Base-by-base conservation (phyloP, 2,888 invertebrate species). In the Caenorhabditis sp. region DNA sequence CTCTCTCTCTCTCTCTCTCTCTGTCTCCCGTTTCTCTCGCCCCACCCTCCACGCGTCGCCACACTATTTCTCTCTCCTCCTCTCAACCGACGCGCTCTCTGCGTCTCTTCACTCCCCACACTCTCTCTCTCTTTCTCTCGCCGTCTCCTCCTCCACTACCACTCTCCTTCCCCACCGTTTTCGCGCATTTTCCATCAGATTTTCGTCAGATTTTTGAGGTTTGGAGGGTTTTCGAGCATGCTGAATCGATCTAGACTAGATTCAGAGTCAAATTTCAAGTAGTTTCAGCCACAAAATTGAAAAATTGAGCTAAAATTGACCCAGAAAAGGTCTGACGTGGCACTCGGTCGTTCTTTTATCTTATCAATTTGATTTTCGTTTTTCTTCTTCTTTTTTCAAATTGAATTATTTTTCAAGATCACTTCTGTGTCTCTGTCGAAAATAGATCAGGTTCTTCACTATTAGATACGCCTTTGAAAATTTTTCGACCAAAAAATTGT, bases 311-410 rank as follows among this genome's bases (percentile, higher is more conserved):
- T 4, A 28, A 26, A 64, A 26, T 4, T 35, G 8, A 8, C 12
- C 10, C 12, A 10, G 38, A 10, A 38, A 8, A 6, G 5, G 38
- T 38, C 38, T 66, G 64, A 66, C 64, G 64, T 66, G 14, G 2
- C 22, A 10, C 2, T 4, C 1, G 10, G 19, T 66, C 64, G 64
- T 49, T 66, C 47, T 49, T 66, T 66, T 66, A 66, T 66, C 64
- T 66, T 66, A 66, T 66, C 64, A 66, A 19, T 47, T 64, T 14
- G n/a, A 35, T 24, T n/a, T 35, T 22, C 28, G 61, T 12, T n/a
- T n/a, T n/a, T n/a, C 16, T 8, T 14, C 16, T 44, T 26, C 24
- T 31, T 49, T 44, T 41, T 64, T 44, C 16, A n/a, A 41, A 16
- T 47, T 61, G 14, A 35, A 6, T 12, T 3, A 66, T 31, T 49